Conservation (phyloP, 2,113 vertebrate species). For the Thunnus maccoyii region DNA sequence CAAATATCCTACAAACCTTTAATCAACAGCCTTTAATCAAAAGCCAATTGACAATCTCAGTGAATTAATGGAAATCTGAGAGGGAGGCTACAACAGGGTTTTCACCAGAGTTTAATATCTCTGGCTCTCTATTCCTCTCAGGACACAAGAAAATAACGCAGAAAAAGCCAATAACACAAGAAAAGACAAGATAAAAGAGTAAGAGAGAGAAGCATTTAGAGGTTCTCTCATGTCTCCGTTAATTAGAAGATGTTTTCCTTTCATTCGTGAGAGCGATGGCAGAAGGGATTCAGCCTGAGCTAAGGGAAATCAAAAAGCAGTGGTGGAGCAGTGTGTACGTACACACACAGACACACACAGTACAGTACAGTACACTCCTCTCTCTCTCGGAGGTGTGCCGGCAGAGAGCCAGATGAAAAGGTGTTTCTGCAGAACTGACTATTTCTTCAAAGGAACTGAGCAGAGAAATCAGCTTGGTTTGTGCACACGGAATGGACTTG, state of each 20-base stretch:
- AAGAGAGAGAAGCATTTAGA: constrained; percentile 18
- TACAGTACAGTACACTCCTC: neutral
- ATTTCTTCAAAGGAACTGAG: neutral
- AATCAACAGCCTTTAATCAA: constrained; percentile 72
- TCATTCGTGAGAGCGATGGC: constrained; percentile 35
- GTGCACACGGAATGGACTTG: neutral
- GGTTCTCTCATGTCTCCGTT: constrained; percentile 30
- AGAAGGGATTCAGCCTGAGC: constrained; percentile 27
- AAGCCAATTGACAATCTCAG: constrained; percentile 56
- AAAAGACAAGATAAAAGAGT: neutral
- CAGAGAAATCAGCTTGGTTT: neutral
- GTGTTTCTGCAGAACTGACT: constrained; percentile 23
- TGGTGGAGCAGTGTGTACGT: constrained; percentile 16
- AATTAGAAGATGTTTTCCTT: constrained; percentile 57
- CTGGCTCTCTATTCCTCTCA: constrained; percentile 5
- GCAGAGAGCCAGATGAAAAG: constrained; percentile 17
- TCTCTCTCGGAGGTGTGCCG: constrained; percentile 43
- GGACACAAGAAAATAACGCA: neutral
- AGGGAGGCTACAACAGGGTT: constrained; percentile 23
- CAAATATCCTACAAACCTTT: constrained; percentile 59
- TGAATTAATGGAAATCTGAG: constrained; percentile 52
- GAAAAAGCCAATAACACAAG: constrained; percentile 29
- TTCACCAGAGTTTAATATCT: constrained; percentile 26
- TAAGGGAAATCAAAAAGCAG: constrained; percentile 56
- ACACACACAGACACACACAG: constrained; percentile 30